Evolutionary conservation across 2,888 invertebrate genomes (phyloP).

Genomic region (Seira ritae): DNA sequence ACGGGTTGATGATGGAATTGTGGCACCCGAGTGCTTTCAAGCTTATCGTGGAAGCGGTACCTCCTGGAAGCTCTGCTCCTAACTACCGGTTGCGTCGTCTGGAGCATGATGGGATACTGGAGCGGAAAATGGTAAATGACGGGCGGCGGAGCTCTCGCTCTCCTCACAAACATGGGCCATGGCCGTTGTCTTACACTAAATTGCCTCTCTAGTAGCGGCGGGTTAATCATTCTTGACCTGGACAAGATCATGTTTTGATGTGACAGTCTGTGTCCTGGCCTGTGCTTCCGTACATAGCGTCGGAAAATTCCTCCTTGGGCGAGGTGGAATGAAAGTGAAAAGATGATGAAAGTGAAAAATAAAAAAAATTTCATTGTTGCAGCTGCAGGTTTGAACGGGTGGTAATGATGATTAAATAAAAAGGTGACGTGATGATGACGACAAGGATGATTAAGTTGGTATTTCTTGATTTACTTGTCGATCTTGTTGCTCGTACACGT

Average conservation of each 20-base stretch:
- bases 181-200: constrained; percentile 50
- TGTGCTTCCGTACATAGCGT: constrained; percentile 64
- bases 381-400: not conserved
- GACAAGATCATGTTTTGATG: constrained; percentile 38
- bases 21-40: constrained; percentile 57
- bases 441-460: constrained; percentile 48
- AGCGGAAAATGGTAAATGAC: constrained; percentile 34
- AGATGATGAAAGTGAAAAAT: constrained; percentile 52
- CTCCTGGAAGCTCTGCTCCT: constrained; percentile 35
- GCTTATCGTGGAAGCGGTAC: constrained; percentile 46
- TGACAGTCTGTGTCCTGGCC: constrained; percentile 53
- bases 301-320: constrained; percentile 65
- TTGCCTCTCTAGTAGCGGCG: constrained; percentile 40
- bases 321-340: constrained; percentile 56
- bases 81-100: constrained; percentile 19
- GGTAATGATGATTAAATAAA: constrained; percentile 3
- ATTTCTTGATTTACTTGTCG: constrained; percentile 9
- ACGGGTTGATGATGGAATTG: constrained; percentile 64
- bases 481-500: constrained; percentile 25
- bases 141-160: constrained; percentile 45
- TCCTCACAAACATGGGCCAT: constrained; percentile 48
- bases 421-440: constrained; percentile 40
- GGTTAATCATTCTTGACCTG: constrained; percentile 41
- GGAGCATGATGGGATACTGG: constrained; percentile 36
- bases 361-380: not conserved